Percentiles rank a stretch among this genome's conserved stretches.
Conservation (phyloP, 2,797 vertebrate genomes). For the Prionace glauca region DNA sequence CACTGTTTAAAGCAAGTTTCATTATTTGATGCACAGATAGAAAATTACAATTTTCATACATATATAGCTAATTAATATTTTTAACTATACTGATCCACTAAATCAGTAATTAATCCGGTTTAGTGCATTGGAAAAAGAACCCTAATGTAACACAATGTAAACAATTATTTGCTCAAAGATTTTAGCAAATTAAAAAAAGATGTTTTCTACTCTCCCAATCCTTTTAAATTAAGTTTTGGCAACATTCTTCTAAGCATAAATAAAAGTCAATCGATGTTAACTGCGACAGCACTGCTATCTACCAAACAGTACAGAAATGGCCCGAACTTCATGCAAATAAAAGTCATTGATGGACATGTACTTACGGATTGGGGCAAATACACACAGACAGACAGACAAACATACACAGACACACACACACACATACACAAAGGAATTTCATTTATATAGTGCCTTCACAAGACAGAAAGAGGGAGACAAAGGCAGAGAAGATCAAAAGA, state of each 20-base stretch:
- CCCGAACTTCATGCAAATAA: background rate
- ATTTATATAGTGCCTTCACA: background rate
- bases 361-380: background rate
- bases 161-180: background rate
- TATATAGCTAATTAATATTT: background rate
- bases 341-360: background rate
- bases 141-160: too few relatives aligned
- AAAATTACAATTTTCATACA: background rate
- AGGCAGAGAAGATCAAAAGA: too few relatives aligned
- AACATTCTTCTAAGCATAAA: background rate
- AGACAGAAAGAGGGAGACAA: background rate
- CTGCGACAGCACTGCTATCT: background rate
- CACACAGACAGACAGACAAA: background rate
- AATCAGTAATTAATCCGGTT: background rate
- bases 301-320: background rate
- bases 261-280: background rate
- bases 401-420: too few relatives aligned
- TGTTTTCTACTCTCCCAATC: background rate
- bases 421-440: too few relatives aligned
- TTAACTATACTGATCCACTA: background rate
- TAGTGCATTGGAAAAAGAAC: background rate
- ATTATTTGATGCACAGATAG: background rate
- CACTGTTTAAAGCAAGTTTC: background rate
- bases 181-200: background rate
- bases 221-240: constrained; percentile 20